Evolutionary conservation across 2,888 invertebrate genomes (phyloP), one percentile per base, ranked within the genome.

Genomic region (Colletes collaris): DNA sequence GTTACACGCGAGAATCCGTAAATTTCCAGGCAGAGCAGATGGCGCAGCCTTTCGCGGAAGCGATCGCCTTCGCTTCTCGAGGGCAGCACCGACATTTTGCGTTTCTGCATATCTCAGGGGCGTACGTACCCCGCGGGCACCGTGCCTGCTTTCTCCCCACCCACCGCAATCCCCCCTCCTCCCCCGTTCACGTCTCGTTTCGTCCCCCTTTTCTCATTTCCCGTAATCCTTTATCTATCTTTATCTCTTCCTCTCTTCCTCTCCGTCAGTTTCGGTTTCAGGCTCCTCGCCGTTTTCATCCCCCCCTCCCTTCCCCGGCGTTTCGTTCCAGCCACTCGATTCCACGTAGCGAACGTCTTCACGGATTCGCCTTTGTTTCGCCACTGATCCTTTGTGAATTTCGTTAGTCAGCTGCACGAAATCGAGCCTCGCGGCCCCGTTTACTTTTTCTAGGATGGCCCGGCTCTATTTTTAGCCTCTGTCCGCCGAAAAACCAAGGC

Each of bases 391-490:
- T 90, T 90, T 88, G 90, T 90, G 82, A 89, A 89, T 90, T 87
- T 88, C 87, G 75, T 27, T 89, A 89, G 90, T 89, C 88, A 89
- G 88, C 89, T 90, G 90, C 90, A 89, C 90, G 88, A 87, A 81
- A 76, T 75, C 81, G 78, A 75, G 73, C 77, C 82, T 76, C 86
- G 84, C 76, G 84, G 76, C 76, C 74, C 74, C 81, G 79, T 83
- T 88, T 88, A 82, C 84, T 89, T 89, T 88, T 89, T 90, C 89
- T 90, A 89, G 87, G 88, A 90, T 87, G 83, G 79, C 82, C 85
- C 80, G 79, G 62, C 81, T 84, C 87, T 89, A 90, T 90, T 90
- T 89, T 89, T 89, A 89, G 88, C 86, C 78, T 79, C 78, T 78
- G 77, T 84, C 83, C 78, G 82, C 68, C 85, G 84, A 84, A 86